Evolutionary conservation across 2,113 vertebrate species (phyloP).

Genomic region (Dasyornis broadbenti): DNA sequence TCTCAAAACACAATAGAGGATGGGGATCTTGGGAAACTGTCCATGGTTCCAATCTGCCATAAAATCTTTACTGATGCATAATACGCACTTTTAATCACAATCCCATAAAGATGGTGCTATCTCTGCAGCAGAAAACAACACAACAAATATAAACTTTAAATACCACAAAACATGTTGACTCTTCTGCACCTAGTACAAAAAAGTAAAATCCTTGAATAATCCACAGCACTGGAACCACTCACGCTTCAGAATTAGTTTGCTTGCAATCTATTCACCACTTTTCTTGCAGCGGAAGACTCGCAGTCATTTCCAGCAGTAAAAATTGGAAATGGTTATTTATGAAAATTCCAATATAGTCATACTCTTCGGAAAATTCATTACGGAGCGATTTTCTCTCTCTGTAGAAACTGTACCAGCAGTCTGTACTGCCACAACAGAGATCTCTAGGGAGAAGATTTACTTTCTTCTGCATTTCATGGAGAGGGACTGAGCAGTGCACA

Average conservation of each 20-base stretch:
- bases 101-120: background rate
- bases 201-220: background rate
- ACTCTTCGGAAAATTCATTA: background rate
- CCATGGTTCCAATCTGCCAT: background rate
- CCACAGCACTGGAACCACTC: background rate
- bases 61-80: conserved; percentile 14
- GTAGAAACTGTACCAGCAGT: background rate
- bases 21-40: background rate
- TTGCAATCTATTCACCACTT: background rate
- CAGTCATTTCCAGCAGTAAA: background rate
- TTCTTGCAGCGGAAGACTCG: background rate
- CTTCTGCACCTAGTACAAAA: background rate
- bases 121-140: background rate
- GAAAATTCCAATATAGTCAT: background rate
- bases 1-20: conserved; percentile 27
- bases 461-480: background rate
- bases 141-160: background rate
- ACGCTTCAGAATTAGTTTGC: background rate
- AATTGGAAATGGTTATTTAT: background rate
- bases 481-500: background rate
- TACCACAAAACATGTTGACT: background rate
- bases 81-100: background rate
- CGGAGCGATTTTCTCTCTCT: background rate
- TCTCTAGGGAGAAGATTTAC: background rate
- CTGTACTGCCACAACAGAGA: background rate